Conservation (phyloP, 1,140 invertebrate species). For the Ectropis grisescens region DNA sequence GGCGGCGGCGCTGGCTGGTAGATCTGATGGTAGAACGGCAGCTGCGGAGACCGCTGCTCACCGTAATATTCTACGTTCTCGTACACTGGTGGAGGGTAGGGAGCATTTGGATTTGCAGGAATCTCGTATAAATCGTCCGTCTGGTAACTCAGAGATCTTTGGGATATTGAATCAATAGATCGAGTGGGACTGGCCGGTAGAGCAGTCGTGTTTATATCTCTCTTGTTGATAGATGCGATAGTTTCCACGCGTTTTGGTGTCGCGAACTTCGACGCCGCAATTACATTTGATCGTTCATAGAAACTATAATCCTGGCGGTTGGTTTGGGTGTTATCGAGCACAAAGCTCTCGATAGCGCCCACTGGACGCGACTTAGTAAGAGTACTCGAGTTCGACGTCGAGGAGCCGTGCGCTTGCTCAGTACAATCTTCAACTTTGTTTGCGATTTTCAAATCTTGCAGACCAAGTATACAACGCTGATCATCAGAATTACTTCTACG, state of each 20-base stretch:
- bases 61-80: slow-evolving; percentile 86
- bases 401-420: slow-evolving; percentile 58
- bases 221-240: slow-evolving; percentile 71
- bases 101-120: slow-evolving; percentile 45
- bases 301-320: slow-evolving; percentile 63
- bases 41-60: slow-evolving; percentile 61
- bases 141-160: slow-evolving; percentile 75
- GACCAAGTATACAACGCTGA: slow-evolving; percentile 56
- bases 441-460: slow-evolving; percentile 66
- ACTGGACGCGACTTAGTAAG: slow-evolving; percentile 51
- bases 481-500: slow-evolving; percentile 56
- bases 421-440: slow-evolving; percentile 63
- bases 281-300: slow-evolving; percentile 64
- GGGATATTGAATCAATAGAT: slow-evolving; percentile 72
- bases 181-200: slow-evolving; percentile 61
- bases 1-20: slow-evolving; percentile 49
- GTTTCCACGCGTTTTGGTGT: slow-evolving; percentile 80
- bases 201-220: slow-evolving; percentile 49
- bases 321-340: slow-evolving; percentile 45
- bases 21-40: slow-evolving; percentile 75
- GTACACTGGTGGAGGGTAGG: slow-evolving; percentile 76
- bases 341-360: slow-evolving; percentile 65
- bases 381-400: slow-evolving; percentile 40
- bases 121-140: slow-evolving; percentile 64
- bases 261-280: slow-evolving; percentile 82